Evolutionary conservation across 2,888 invertebrate species (phyloP), one percentile per base, ranked within the genome.

Genomic region (Mythimna pallens): DNA sequence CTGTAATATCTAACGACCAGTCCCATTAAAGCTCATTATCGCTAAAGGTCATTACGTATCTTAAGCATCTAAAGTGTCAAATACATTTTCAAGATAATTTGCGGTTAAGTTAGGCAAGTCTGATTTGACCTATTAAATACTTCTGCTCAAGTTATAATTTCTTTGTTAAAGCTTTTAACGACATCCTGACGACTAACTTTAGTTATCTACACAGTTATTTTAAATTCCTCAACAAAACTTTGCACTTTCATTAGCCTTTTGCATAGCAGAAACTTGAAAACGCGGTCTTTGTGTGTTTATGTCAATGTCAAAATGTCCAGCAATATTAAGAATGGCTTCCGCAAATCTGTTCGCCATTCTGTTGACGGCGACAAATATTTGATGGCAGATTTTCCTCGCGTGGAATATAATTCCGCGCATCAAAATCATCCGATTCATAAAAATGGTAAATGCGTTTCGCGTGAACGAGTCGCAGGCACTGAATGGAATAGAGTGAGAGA

Each of bases 101-200:
- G 74, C 59, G 73, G 74, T 43, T 67, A 83, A 81, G 67, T 83
- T 65, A 52, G 22, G 25, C 71, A 77, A 81, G 70, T 54, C 68
- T 70, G 83, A 86, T 70, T 81, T 80, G 76, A 76, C 80, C 78
- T 86, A 80, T 80, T 82, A 83, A 82, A 87, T 85, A 85, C 80
- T 87, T 82, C 80, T 76, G 72, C 36, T 50, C 36, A 80, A 86
- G 65, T 86, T 85, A 71, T 72, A 86, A 85, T 80, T 81, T 86
- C 80, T 80, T 86, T 83, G 81, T 82, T 77, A 81, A 86, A 84
- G 83, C 84, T 86, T 86, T 84, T 86, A 86, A 87, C 78, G 83
- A 80, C 78, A 73, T 77, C 65, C 59, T 78, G 78, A 70, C 74
- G 70, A 82, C 81, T 85, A 75, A 82, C 75, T 85, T 82, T 70